These are phyloP conservation scores for Agrypnus murinus DNA, from an alignment of 2,888 invertebrate genomes.

Conservation along the genomic window DNA sequence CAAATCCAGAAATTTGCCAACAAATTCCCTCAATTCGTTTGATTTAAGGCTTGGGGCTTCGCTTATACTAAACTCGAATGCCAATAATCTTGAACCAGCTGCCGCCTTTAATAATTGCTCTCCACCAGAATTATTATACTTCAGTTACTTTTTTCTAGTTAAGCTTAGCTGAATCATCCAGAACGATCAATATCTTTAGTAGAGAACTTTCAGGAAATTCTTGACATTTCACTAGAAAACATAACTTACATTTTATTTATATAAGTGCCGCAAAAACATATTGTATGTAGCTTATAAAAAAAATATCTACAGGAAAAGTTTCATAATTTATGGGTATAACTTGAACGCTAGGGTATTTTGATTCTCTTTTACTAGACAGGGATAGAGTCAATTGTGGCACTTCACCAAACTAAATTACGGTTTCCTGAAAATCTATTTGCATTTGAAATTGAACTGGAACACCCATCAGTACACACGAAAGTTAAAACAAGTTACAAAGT, in stretches of 20 bases:
- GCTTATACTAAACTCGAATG: constrained; percentile 57
- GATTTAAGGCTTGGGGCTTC: neutral
- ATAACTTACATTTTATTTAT: neutral
- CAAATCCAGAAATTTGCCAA: too few relatives aligned
- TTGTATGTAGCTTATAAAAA: neutral
- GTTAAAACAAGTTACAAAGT: constrained; percentile 48
- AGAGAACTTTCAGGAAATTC: neutral
- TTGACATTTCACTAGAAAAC: neutral
- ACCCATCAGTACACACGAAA: constrained; percentile 43
- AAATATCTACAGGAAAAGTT: constrained; percentile 19
- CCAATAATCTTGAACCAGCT: constrained; percentile 63
- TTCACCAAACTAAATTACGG: constrained; percentile 44
- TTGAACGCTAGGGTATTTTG: constrained; percentile 7
- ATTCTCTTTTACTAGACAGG: constrained; percentile 31
- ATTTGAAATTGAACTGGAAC: constrained; percentile 48
- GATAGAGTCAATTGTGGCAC: constrained; percentile 38
- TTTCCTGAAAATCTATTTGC: constrained; percentile 46
- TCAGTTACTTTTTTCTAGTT: constrained; percentile 60
- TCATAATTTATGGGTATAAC: constrained; percentile 4
- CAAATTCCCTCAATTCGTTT: too few relatives aligned
- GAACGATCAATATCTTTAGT: constrained; percentile 3
- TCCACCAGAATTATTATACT: constrained; percentile 61
- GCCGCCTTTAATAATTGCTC: constrained; percentile 62
- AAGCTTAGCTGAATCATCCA: constrained; percentile 32
- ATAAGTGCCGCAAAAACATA: neutral